Percentiles rank a stretch among this genome's conserved stretches.
These are phyloP conservation scores for Benitochromis conjunctus DNA, from an alignment of 2,113 vertebrate species.

Conservation along the genomic window DNA sequence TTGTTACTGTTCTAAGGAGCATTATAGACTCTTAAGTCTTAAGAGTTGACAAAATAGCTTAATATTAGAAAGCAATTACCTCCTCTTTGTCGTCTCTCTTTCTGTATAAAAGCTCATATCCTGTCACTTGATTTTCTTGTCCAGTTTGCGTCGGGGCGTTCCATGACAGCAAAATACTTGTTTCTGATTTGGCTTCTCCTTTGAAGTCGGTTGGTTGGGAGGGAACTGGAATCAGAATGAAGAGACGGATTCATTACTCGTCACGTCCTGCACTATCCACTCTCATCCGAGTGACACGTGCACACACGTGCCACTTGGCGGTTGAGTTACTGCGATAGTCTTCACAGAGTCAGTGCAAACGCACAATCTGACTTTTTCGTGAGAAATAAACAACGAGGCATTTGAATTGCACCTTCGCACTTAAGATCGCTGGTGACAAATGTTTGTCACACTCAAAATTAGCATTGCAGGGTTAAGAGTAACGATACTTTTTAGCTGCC, in stretches of 20 bases:
- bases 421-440: neutral
- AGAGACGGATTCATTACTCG: slow-evolving; percentile 14
- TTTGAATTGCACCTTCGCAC: neutral
- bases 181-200: slow-evolving; percentile 98
- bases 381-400: neutral
- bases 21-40: neutral
- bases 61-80: slow-evolving; percentile 63
- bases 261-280: neutral
- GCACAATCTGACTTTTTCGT: neutral
- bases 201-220: slow-evolving; percentile 94
- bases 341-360: neutral
- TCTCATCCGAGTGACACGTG: neutral
- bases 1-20: neutral
- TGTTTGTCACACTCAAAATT: neutral
- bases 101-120: slow-evolving; percentile 92
- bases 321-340: neutral
- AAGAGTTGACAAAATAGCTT: neutral
- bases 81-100: slow-evolving; percentile 94
- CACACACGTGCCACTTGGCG: neutral
- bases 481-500: neutral
- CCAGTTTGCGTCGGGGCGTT: slow-evolving; percentile 81
- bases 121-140: slow-evolving; percentile 90
- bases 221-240: slow-evolving; percentile 77
- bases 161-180: slow-evolving; percentile 94
- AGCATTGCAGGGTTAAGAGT: neutral